Evolutionary conservation across 35 echinoderm and acorn worm genomes (phyloP), one percentile per base, ranked within the genome.

Genomic region (Strongylocentrotus purpuratus): DNA sequence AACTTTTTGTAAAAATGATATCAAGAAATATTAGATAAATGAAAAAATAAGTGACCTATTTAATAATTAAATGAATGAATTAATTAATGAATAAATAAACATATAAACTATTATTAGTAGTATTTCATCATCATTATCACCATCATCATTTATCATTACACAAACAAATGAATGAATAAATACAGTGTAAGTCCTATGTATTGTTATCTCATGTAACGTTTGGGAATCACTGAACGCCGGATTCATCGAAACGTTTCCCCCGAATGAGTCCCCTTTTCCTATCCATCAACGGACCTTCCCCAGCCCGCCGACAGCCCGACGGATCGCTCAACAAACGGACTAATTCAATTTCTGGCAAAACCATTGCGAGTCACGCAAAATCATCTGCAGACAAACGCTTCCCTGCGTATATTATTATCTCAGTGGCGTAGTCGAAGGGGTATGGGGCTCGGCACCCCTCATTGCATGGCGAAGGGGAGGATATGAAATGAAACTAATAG

Each of bases 321-420:
- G 15, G 4, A 46, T 89, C 87, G 87, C 14, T 89, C 87, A 46
- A 46, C 87, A 31, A 89, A 46, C 14, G 4, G 45, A 17, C 87
- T 89, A 89, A 89, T 89, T 46, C 33, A 89, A 89, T 89, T 89
- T 89, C 87, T 89, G 87, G 18, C 87, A 33, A 89, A 89, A 89
- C 87, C 45, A 46, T 45, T 89, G 87, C 45, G 31, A 89, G 32
- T 33, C 87, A 89, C 87, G 87, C 87, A 46, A 89, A 78, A 78
- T 78, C 65, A n/a, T 78, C 65, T 8, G 65, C 65, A 78, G 65
- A n/a, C 65, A 78, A 78, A 78, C 20, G 22, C 8, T n/a, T 28
- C 28, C 65, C 65, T 22, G 20, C 22, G 7, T 22, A 28, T 22
- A 22, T 28, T 17, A n/a, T 78, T 78, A 78, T 78, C 65, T 78